Percentiles rank a stretch among this genome's conserved stretches.
Conservation (phyloP, 2,113 vertebrate species). For the Otus sunia region DNA sequence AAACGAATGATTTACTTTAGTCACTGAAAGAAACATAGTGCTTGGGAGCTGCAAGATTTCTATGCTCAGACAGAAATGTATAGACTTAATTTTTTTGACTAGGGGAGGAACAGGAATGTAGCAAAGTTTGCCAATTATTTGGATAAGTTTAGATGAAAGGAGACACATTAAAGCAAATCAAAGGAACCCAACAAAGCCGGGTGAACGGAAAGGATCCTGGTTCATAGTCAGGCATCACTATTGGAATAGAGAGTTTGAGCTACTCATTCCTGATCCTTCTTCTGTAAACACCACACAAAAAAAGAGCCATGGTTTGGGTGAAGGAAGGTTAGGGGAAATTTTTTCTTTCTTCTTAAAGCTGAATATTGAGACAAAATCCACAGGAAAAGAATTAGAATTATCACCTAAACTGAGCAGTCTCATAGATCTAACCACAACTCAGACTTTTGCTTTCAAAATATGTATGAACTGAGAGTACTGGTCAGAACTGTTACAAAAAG, state of each 20-base stretch:
- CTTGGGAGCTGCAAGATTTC: conserved; percentile 3
- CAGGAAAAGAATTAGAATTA: background rate
- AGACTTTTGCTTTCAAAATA: background rate
- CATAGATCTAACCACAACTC: background rate
- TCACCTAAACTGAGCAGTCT: background rate
- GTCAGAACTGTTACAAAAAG: background rate
- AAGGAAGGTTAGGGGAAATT: background rate
- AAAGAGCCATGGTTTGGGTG: background rate
- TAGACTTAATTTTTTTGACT: background rate
- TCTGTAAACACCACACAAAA: background rate
- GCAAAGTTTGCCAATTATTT: background rate
- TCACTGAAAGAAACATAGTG: background rate
- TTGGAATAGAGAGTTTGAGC: background rate
- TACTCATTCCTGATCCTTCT: background rate
- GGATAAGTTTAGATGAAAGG: conserved; percentile 3
- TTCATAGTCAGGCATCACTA: background rate
- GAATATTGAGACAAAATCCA: background rate
- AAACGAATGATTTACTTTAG: conserved; percentile 7
- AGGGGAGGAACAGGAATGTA: background rate
- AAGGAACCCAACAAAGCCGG: background rate
- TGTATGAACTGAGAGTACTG: background rate
- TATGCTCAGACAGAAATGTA: background rate
- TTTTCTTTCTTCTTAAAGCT: background rate
- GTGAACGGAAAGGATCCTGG: background rate
- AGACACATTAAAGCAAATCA: background rate